Conservation (phyloP, 2,888 invertebrate genomes). For the Pecten maximus region DNA sequence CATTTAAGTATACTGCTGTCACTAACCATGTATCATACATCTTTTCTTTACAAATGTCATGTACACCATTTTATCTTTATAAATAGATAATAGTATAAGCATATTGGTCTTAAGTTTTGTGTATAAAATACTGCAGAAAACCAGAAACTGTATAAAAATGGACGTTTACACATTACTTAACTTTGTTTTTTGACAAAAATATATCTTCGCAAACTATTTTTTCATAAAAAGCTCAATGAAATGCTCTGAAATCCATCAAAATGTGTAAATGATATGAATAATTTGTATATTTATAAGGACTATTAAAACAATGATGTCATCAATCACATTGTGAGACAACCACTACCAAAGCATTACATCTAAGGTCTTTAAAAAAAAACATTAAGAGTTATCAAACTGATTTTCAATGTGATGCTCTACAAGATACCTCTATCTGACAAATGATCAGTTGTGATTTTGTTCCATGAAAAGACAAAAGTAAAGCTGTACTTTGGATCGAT, state of each 20-base stretch:
- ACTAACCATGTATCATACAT: not conserved
- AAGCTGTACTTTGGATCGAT: too few species aligned
- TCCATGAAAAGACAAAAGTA: too few species aligned
- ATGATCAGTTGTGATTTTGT: too few species aligned
- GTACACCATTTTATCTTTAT: not conserved
- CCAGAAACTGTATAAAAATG: not conserved
- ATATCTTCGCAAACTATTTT: not conserved
- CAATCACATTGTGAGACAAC: too few species aligned
- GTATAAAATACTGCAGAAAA: not conserved
- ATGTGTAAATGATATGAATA: not conserved
- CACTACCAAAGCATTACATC: too few species aligned
- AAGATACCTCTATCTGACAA: too few species aligned
- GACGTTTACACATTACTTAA: not conserved
- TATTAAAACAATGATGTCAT: not conserved
- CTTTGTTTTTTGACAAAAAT: not conserved
- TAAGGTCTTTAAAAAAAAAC: too few species aligned
- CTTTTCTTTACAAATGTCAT: not conserved
- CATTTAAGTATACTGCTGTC: not conserved
- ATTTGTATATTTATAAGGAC: not conserved
- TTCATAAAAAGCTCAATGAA: not conserved
- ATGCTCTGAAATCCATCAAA: not conserved
- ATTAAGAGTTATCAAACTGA: too few species aligned
- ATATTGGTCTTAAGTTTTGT: not conserved
- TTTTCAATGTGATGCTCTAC: too few species aligned
- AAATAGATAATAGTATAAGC: not conserved